Percentiles rank a stretch among this genome's conserved stretches.
These are phyloP conservation scores for Drosophila persimilis DNA, from an alignment of 1,140 invertebrate species.

Conservation along the genomic window DNA sequence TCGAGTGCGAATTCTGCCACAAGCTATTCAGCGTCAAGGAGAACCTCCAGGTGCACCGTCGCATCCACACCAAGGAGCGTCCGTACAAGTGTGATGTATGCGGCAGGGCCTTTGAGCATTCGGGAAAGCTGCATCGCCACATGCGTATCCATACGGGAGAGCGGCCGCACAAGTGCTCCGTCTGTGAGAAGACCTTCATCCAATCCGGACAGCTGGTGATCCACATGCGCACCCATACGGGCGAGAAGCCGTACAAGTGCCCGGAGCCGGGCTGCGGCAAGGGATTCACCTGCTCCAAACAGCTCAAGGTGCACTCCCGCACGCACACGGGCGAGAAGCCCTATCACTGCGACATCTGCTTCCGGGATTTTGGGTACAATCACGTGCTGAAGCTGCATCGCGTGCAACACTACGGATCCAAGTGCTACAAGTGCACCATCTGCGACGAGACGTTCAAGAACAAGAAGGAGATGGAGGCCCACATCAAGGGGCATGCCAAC, in stretches of 20 bases:
- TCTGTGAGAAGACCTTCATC: conserved; percentile 96
- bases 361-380: conserved; percentile 91
- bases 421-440: conserved; percentile 95
- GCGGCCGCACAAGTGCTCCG: conserved; percentile 95
- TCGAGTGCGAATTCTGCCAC: conserved; percentile 95
- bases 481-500: conserved; percentile 94
- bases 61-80: conserved; percentile 94
- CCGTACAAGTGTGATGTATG: conserved; percentile 94
- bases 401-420: conserved; percentile 95
- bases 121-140: conserved; percentile 95
- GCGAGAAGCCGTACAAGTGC: conserved; percentile 96
- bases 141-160: conserved; percentile 97
- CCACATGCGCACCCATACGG: conserved; percentile 93
- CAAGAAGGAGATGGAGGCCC: conserved; percentile 94
- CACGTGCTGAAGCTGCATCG: conserved; percentile 94
- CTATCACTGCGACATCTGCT: conserved; percentile 86
- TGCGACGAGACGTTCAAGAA: conserved; percentile 94
- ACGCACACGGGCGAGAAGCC: conserved; percentile 95
- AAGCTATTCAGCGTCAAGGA: conserved; percentile 96
- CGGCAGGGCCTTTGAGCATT: conserved; percentile 95
- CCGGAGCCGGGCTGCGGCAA: conserved; percentile 90
- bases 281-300: conserved; percentile 95
- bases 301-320: conserved; percentile 92
- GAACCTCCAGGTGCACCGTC: conserved; percentile 94
- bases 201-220: conserved; percentile 94